Evolutionary conservation across 2,113 vertebrate genomes (phyloP).

Genomic region (Hyaena hyaena): DNA sequence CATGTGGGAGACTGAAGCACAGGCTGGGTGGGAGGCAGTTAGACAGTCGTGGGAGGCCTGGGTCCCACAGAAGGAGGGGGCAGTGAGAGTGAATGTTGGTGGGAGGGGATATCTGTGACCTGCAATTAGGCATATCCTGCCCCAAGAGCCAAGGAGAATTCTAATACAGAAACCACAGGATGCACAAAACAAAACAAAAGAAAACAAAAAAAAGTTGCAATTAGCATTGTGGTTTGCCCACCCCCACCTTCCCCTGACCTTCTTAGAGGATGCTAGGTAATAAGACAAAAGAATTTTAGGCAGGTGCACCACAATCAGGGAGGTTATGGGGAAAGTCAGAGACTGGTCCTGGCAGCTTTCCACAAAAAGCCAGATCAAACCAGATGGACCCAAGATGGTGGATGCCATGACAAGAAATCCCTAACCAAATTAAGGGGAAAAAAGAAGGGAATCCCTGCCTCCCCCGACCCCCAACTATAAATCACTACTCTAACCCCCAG

Average conservation of each 20-base stretch:
- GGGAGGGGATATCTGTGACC: background rate
- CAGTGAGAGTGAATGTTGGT: background rate
- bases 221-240: background rate
- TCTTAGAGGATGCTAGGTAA: background rate
- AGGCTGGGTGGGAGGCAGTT: background rate
- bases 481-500: background rate
- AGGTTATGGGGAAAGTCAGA: background rate
- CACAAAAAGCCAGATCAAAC: background rate
- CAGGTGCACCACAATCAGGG: background rate
- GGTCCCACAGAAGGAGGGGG: background rate
- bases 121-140: background rate
- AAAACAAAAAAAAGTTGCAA: background rate
- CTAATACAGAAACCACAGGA: background rate
- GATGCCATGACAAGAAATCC: background rate
- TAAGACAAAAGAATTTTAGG: background rate
- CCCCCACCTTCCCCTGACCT: background rate
- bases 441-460: background rate
- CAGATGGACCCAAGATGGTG: background rate
- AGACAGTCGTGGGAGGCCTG: background rate
- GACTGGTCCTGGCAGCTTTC: background rate
- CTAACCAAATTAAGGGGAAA: background rate
- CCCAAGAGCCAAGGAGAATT: background rate
- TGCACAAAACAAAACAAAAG: background rate
- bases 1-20: background rate
- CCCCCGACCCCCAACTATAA: background rate